Percentiles rank a stretch among this genome's conserved stretches.
Evolutionary conservation across 2,113 vertebrate species (phyloP).

Genomic region (Centropristis striata): DNA sequence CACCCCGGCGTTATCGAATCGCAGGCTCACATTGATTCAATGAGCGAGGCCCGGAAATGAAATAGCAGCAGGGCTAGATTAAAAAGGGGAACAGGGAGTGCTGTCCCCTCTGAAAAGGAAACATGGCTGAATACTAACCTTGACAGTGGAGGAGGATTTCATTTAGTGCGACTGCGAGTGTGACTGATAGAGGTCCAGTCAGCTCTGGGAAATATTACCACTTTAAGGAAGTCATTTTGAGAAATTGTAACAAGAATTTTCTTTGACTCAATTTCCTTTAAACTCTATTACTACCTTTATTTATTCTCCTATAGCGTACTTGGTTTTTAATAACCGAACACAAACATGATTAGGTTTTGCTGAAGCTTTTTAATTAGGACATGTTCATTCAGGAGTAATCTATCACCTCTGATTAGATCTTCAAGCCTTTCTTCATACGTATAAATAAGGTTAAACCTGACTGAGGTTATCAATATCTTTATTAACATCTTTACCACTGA

Average conservation of each 20-base stretch:
- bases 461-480: background rate
- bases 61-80: slow-evolving; percentile 74
- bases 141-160: slow-evolving; percentile 46
- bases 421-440: background rate
- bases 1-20: slow-evolving; percentile 44
- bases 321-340: background rate
- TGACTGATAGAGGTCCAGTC: slow-evolving; percentile 25
- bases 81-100: slow-evolving; percentile 60
- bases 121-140: slow-evolving; percentile 52
- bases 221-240: slow-evolving; percentile 7
- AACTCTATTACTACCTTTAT: background rate
- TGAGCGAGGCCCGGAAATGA: slow-evolving; percentile 76
- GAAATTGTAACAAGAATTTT: slow-evolving; percentile 25
- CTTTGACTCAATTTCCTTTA: background rate
- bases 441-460: slow-evolving; percentile 26
- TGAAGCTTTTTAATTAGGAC: slow-evolving; percentile 1
- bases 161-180: slow-evolving; percentile 45
- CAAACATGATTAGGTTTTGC: background rate
- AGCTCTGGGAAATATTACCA: background rate
- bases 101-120: slow-evolving; percentile 47
- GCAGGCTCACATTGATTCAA: slow-evolving; percentile 62
- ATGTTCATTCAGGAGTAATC: background rate
- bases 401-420: background rate
- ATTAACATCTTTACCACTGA: background rate
- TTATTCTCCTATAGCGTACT: slow-evolving; percentile 3